Evolutionary conservation across 2,797 vertebrate genomes (phyloP).

Genomic region (Toxotes lorentzi): DNA sequence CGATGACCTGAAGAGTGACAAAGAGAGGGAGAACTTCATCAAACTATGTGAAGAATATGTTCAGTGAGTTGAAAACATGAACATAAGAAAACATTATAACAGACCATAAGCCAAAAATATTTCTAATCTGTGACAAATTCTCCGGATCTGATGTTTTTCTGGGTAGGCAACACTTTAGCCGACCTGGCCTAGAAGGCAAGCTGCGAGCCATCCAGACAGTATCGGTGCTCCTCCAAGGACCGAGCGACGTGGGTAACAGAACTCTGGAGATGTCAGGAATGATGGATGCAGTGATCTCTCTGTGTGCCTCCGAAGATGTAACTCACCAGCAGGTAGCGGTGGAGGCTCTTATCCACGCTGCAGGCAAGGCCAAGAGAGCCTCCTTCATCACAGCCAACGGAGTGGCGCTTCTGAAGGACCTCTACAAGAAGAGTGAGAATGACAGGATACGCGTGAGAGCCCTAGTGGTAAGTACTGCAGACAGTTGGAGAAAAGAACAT

Average conservation of each 20-base stretch:
- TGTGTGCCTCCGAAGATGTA: constrained; percentile 91
- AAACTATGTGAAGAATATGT: constrained; percentile 94
- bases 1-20: constrained; percentile 93
- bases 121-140: not conserved
- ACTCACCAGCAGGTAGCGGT: constrained; percentile 95
- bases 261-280: constrained; percentile 94
- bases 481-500: constrained; percentile 13
- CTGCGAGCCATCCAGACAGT: constrained; percentile 94
- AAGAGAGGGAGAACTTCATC: constrained; percentile 94
- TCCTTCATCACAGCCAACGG: constrained; percentile 97
- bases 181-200: constrained; percentile 83
- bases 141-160: constrained; percentile 31
- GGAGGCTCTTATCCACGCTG: constrained; percentile 95
- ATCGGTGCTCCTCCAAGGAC: constrained; percentile 96
- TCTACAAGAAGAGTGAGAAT: constrained; percentile 95
- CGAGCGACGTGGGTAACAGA: constrained; percentile 92
- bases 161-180: constrained; percentile 90
- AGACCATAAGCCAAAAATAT: not conserved
- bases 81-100: not conserved
- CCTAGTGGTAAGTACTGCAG: constrained; percentile 89
- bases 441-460: constrained; percentile 97
- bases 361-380: constrained; percentile 96
- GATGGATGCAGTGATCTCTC: constrained; percentile 93
- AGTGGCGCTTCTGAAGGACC: constrained; percentile 94
- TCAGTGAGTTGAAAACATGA: constrained; percentile 82